Evolutionary conservation across 1,140 invertebrate species (phyloP).

Genomic region (Pollicipes pollicipes): DNA sequence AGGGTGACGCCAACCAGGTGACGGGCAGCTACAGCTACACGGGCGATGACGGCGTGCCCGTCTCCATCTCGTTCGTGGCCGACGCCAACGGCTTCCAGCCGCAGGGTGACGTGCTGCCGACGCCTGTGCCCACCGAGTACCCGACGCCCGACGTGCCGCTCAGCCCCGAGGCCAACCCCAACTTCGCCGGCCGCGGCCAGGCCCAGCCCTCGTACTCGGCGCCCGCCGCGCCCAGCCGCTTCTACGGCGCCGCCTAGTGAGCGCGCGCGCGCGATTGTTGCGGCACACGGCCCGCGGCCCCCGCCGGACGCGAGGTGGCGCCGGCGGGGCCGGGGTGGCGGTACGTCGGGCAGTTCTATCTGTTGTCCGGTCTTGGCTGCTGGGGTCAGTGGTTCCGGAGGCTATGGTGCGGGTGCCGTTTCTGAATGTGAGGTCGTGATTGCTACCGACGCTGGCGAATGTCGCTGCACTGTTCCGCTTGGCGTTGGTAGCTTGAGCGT

Average conservation of each 20-base stretch:
- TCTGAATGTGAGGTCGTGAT: too few species aligned
- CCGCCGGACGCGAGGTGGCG: too few species aligned
- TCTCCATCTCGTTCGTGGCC: background rate
- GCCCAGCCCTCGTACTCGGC: background rate
- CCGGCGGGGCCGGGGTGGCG: too few species aligned
- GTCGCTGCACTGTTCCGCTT: too few species aligned
- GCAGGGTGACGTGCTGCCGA: background rate
- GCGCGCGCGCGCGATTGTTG: too few species aligned
- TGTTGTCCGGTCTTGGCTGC: too few species aligned
- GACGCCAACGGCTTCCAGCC: constrained; percentile 1
- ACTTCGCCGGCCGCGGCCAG: background rate
- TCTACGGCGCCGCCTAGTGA: background rate
- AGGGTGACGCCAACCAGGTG: background rate
- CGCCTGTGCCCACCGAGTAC: constrained; percentile 1
- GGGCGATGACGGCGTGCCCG: background rate
- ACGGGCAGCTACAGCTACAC: background rate
- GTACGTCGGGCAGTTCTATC: too few species aligned
- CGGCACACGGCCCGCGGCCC: too few species aligned
- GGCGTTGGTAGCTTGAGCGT: too few species aligned
- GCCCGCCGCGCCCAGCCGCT: background rate
- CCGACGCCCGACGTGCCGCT: background rate
- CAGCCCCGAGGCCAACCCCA: background rate
- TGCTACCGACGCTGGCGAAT: too few species aligned
- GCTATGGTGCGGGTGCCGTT: too few species aligned
- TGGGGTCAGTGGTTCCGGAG: too few species aligned